Evolutionary conservation across 2,888 invertebrate genomes (phyloP).

Genomic region (Parapristionchus giblindavisi): DNA sequence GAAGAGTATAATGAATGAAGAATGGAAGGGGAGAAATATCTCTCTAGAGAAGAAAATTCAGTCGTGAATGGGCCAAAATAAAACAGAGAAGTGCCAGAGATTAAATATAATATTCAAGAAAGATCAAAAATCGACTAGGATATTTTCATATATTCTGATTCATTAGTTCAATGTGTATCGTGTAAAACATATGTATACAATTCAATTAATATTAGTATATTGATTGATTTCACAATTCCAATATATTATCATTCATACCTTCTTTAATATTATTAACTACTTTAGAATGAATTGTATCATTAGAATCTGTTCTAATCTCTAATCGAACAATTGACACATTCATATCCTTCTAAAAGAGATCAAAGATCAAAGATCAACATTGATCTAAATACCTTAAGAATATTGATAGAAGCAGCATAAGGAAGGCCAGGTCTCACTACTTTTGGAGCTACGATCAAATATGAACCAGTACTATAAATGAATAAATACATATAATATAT

Average conservation of each 20-base stretch:
- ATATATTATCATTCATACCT: constrained; percentile 38
- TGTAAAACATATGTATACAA: no score
- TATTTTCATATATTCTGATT: no score
- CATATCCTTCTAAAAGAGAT: neutral
- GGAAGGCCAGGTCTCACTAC: constrained; percentile 70
- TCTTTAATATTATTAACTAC: constrained; percentile 60
- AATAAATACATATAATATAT: neutral
- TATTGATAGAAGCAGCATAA: constrained; percentile 70
- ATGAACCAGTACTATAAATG: constrained; percentile 61
- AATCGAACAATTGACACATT: constrained; percentile 58
- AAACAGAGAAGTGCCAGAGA: no score
- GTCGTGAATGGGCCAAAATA: no score
- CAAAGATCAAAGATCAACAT: neutral
- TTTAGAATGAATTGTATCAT: constrained; percentile 64
- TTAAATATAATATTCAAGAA: no score
- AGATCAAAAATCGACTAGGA: no score
- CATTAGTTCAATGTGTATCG: no score
- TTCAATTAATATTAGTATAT: neutral
- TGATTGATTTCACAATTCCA: neutral
- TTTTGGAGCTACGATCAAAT: constrained; percentile 69
- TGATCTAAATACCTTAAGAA: constrained; percentile 55
- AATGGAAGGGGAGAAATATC: no score
- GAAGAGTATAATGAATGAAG: no score
- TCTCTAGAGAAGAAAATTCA: no score
- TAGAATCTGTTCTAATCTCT: constrained; percentile 60